These are phyloP conservation scores for Neogale vison DNA, from an alignment of 2,113 vertebrate genomes.

Conservation along the genomic window DNA sequence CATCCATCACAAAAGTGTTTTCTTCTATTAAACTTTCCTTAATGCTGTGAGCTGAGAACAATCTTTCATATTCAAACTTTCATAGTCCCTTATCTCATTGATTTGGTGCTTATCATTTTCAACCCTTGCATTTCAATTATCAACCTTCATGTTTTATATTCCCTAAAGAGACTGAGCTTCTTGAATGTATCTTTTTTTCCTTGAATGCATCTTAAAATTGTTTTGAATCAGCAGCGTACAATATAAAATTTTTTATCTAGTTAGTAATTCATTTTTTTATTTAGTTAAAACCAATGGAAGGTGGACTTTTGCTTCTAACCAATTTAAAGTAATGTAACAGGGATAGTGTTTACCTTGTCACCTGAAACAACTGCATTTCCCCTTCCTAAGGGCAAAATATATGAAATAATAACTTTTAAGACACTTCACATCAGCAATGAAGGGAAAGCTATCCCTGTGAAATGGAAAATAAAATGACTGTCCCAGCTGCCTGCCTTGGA, in stretches of 20 bases:
- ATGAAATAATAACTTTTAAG: not conserved
- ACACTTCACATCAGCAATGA: not conserved
- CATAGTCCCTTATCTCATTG: not conserved
- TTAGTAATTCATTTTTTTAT: not conserved
- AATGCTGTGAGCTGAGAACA: not conserved
- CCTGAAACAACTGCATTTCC: not conserved
- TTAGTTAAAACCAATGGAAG: not conserved
- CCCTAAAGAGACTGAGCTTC: not conserved
- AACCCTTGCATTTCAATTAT: not conserved
- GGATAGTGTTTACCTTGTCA: not conserved
- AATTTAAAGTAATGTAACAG: not conserved
- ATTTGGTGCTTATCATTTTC: not conserved
- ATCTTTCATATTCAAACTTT: not conserved
- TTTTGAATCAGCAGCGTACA: not conserved
- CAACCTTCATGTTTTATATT: not conserved
- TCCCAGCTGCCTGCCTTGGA: not conserved
- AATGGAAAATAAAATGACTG: not conserved
- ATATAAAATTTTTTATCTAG: not conserved
- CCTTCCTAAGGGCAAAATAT: not conserved
- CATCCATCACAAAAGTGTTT: not conserved
- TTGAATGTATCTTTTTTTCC: not conserved
- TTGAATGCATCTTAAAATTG: not conserved
- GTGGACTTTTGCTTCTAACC: not conserved
- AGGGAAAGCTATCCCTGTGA: not conserved
- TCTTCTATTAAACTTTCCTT: not conserved